Evolutionary conservation across 2,113 vertebrate genomes (phyloP).

Genomic region (Caranx melampygus): DNA sequence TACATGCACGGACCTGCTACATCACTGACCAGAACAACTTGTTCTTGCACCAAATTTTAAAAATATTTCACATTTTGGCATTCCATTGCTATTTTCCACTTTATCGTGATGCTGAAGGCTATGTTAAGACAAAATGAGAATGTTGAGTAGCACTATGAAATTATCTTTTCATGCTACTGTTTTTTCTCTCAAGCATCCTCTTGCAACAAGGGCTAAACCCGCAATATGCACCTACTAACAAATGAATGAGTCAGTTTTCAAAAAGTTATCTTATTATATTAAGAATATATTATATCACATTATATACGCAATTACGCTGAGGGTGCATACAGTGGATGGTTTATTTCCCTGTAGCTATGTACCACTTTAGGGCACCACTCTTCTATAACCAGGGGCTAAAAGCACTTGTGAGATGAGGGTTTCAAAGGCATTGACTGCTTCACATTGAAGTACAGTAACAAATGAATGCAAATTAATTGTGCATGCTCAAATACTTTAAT

Average conservation of each 20-base stretch:
- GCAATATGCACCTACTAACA: not conserved
- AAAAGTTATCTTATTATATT: not conserved
- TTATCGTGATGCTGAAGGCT: not conserved
- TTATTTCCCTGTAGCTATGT: not conserved
- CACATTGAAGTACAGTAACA: not conserved
- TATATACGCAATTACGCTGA: not conserved
- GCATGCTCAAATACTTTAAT: constrained; percentile 30
- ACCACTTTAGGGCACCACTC: too few relatives aligned
- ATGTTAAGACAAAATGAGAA: not conserved
- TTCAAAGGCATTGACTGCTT: not conserved
- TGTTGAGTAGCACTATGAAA: not conserved
- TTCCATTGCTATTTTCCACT: not conserved
- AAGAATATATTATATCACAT: not conserved
- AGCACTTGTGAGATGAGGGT: not conserved
- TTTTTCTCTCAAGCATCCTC: not conserved
- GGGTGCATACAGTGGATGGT: not conserved
- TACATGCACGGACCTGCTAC: not conserved
- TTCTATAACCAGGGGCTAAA: not conserved
- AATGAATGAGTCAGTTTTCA: not conserved
- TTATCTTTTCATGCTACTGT: not conserved
- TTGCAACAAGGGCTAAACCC: not conserved
- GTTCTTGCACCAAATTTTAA: not conserved
- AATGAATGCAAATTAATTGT: constrained; percentile 25
- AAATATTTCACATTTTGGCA: not conserved
- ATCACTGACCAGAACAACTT: not conserved